A percentile compares a stretch with the other conserved stretches of the same genome.
phyloP scores from a whole-genome alignment of 2,888 invertebrate species.

The Phaonia tiefii region DNA sequence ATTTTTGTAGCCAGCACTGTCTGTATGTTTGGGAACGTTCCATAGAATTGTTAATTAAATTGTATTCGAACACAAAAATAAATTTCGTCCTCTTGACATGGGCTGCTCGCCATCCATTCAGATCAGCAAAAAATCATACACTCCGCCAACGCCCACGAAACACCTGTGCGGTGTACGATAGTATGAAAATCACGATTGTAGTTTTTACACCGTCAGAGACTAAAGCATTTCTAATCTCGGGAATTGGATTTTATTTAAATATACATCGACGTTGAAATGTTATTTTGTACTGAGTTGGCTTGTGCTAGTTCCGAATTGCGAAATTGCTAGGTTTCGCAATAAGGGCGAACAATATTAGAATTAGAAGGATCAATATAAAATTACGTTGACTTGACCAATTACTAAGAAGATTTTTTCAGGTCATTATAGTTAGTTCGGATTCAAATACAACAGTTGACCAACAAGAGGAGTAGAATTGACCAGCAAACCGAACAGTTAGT shows the following conservation, averaged over 20 bases:
- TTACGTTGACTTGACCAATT: too few species aligned
- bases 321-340: too few species aligned
- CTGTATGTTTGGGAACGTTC: neutral
- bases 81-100: slow-evolving; percentile 39
- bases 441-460: too few species aligned
- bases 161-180: slow-evolving; percentile 1
- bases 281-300: slow-evolving; percentile 12
- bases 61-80: slow-evolving; percentile 45
- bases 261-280: slow-evolving; percentile 39
- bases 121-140: too few species aligned
- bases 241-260: slow-evolving; percentile 59
- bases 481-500: too few species aligned
- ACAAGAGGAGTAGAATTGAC: too few species aligned
- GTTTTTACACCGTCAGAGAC: slow-evolving; percentile 17
- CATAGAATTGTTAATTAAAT: slow-evolving; percentile 56
- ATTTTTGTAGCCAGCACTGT: neutral
- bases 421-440: too few species aligned
- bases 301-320: neutral
- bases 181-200: slow-evolving; percentile 46
- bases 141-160: neutral
- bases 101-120: slow-evolving; percentile 10
- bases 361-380: too few species aligned
- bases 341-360: too few species aligned
- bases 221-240: slow-evolving; percentile 45
- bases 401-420: too few species aligned